Evolutionary conservation across 2,797 vertebrate species (phyloP), one percentile per base, ranked within the genome.

Genomic region (Rhinogobio ventralis): DNA sequence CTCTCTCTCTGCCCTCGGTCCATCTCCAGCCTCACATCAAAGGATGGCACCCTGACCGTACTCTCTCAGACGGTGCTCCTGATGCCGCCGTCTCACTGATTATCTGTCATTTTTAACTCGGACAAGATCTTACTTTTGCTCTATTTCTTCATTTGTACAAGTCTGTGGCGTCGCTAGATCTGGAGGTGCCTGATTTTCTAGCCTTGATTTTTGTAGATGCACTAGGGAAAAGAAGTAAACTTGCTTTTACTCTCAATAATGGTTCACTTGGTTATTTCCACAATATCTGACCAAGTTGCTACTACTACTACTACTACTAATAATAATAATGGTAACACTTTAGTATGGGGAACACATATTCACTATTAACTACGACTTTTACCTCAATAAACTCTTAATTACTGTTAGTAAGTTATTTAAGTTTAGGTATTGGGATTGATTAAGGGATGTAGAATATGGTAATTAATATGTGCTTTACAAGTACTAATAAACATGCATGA

Each of bases 1-100:
- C 85, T 49, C 90, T 90, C 90, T 86, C 86, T 64, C 84, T 49
- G 82, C 90, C 90, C 90, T 86, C 89, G 87, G 90, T 88, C 88
- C 83, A 45, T 88, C 87, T 86, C 78, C 20, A 55, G 19, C 39
- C 53, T 62, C 83, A 81, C 84, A 81, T 33, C 73, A 45, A 25
- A 74, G 57, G 8, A 64, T 7, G 7, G 36, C 30, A 76, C 11
- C 14, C 8, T 23, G 33, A 42, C 53, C 68, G 8, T 7, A 9
- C 28, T 49, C 49, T 69, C 71, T 42, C 74, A 57, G 46, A 76
- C 36, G 64, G 82, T 28, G 55, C 19, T 42, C 30, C 60, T n/a
- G 49, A 11, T 53, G 20, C 25, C n/a, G 62, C 23, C n/a, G 20
- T 66, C 77, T 79, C 77, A 66, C 68, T 49, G 68, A 72, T 82